Conservation (phyloP, 2,888 invertebrate genomes). For the Chorisops tibialis region DNA sequence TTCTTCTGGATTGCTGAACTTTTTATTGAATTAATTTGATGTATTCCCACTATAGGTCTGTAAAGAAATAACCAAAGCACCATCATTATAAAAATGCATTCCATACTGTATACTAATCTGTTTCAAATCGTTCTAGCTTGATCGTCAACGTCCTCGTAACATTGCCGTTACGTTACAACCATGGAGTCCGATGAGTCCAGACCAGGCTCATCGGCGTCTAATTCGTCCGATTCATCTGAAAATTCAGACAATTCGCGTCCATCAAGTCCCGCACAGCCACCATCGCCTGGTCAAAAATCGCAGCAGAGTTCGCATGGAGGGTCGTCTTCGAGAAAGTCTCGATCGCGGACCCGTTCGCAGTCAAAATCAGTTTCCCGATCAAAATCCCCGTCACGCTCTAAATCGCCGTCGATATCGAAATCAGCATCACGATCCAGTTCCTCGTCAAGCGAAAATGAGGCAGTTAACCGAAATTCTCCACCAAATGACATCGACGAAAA, state of each 20-base stretch:
- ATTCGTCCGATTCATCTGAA: conserved; percentile 54
- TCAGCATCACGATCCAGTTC: conserved; percentile 42
- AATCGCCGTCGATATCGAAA: conserved; percentile 40
- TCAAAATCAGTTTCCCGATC: conserved; percentile 44
- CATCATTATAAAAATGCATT: background rate
- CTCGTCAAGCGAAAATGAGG: conserved; percentile 39
- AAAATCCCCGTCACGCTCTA: conserved; percentile 40
- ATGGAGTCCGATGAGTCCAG: conserved; percentile 46
- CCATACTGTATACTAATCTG: conserved; percentile 1
- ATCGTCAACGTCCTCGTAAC: background rate
- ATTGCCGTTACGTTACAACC: background rate
- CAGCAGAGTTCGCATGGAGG: conserved; percentile 49
- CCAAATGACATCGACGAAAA: conserved; percentile 25
- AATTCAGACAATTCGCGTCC: conserved; percentile 52
- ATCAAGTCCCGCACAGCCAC: conserved; percentile 35
- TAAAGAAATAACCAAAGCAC: background rate
- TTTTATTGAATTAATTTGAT: background rate
- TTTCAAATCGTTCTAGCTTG: conserved; percentile 23
- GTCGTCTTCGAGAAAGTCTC: conserved; percentile 46
- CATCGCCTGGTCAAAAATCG: conserved; percentile 46
- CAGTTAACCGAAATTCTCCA: conserved; percentile 34
- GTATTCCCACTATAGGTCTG: conserved; percentile 2
- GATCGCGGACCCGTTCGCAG: conserved; percentile 39
- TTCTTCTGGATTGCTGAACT: background rate
- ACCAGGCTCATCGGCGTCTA: conserved; percentile 44